phyloP scores from a whole-genome alignment of 2,888 invertebrate species.

The Chrysolina haemoptera region DNA sequence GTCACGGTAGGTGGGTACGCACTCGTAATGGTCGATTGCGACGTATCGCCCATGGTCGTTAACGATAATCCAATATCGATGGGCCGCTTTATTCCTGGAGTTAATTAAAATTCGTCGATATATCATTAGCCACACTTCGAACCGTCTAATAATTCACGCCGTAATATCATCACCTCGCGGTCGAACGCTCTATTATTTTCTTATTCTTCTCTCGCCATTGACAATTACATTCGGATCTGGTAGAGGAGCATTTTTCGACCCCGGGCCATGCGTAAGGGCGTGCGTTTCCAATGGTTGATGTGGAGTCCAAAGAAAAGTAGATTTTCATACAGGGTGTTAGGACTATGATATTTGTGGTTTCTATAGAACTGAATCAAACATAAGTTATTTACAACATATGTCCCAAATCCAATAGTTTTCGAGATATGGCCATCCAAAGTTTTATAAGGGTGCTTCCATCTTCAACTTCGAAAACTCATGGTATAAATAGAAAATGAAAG shows the following conservation, averaged over 20 bases:
- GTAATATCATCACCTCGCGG: constrained; percentile 62
- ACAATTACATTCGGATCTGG: constrained; percentile 39
- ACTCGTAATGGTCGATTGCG: constrained; percentile 11
- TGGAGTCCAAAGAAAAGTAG: too few species aligned
- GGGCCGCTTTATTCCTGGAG: constrained; percentile 19
- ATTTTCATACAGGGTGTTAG: too few species aligned
- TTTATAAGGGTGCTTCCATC: too few species aligned
- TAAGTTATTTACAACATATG: too few species aligned
- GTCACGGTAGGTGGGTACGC: constrained; percentile 5
- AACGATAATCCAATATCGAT: constrained; percentile 24
- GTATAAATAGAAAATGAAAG: too few species aligned
- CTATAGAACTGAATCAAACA: too few species aligned
- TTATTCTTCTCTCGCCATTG: constrained; percentile 49
- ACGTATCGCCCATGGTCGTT: constrained; percentile 15
- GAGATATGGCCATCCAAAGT: too few species aligned
- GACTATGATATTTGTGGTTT: too few species aligned
- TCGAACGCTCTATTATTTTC: constrained; percentile 48
- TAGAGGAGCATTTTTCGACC: neutral
- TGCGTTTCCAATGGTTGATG: neutral
- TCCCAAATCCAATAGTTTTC: too few species aligned
- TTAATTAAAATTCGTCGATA: constrained; percentile 51
- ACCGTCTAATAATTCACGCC: constrained; percentile 61
- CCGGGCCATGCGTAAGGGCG: neutral
- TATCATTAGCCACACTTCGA: constrained; percentile 54
- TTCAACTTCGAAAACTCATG: too few species aligned